Conservation (phyloP, 2,113 vertebrate genomes). For the Tinamus guttatus region DNA sequence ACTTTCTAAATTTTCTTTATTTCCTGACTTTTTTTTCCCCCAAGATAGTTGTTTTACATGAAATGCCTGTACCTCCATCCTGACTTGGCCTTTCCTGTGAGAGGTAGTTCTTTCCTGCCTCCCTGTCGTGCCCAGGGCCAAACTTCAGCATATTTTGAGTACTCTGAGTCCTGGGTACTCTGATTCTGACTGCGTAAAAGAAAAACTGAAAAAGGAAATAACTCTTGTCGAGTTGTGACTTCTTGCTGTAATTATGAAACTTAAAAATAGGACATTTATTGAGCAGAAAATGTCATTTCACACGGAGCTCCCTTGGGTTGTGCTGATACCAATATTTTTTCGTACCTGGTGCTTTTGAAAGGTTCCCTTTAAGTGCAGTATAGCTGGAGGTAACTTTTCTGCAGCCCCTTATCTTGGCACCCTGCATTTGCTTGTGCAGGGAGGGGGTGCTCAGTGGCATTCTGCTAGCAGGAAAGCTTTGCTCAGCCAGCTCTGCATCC, state of each 20-base stretch:
- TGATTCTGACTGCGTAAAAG: not conserved
- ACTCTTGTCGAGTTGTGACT: not conserved
- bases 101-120: not conserved
- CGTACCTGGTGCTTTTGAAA: not conserved
- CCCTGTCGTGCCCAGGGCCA: not conserved
- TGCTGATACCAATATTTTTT: not conserved
- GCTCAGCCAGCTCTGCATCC: not conserved
- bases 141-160: not conserved
- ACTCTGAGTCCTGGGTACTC: not conserved
- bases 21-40: constrained; percentile 18
- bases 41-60: constrained; percentile 33
- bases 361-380: not conserved
- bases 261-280: not conserved
- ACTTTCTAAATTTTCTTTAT: constrained; percentile 30
- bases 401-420: not conserved
- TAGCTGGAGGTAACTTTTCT: not conserved
- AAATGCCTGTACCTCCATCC: not conserved
- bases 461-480: not conserved
- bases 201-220: not conserved
- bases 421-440: not conserved
- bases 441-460: not conserved
- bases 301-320: not conserved
- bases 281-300: constrained; percentile 23
- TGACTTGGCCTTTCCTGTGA: not conserved
- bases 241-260: not conserved